Evolutionary conservation across 2,888 invertebrate species (phyloP), one percentile per base, ranked within the genome.

Genomic region (Pollenia angustigena): DNA sequence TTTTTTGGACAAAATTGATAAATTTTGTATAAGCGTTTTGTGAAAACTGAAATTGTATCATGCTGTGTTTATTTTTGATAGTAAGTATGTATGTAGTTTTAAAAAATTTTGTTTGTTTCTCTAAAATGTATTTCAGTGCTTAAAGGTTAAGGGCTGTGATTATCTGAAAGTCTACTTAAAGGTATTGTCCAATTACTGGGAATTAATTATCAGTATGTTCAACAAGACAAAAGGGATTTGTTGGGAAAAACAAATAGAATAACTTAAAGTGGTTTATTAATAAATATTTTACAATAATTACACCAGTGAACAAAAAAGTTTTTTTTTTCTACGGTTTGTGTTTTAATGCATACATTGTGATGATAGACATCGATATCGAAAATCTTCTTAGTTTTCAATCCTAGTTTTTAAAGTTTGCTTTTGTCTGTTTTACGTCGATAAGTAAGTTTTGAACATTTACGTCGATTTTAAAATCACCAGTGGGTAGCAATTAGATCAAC

Each of bases 121-220:
- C 11, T 50, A 12, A 6, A 58, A 23, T 74, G 14, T 4, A 18
- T 10, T 40, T 16, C 11, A 48, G 18, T 69, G 42, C 18, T 16
- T 44, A 62, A 74, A 54, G 64, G 76, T 64, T 66, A 66, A 64
- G 76, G 76, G 76, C 66, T 76, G 42, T 64, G 64, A 23, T 78
- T 68, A 66, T 79, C 78, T 52, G 40, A 9, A 54, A 64, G 64
- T 40, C 32, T 79, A 52, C 54, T 84, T 18, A 50, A 79, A 46
- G 60, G 48, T 80, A 75, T 85, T 85, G 85, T 80, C 85, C 85
- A 85, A 80, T 85, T 85, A 80, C 54, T 69, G 48, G 48, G 85
- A 85, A 80, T 42, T 46, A 6, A 32, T 16, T 42, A 48, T 46
- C 48, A 58, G 14, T 48, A n/a, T 6, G 0, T 32, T 6, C 4